phyloP scores from a whole-genome alignment of 2,113 vertebrate genomes.

The Odobenus rosmarus region DNA sequence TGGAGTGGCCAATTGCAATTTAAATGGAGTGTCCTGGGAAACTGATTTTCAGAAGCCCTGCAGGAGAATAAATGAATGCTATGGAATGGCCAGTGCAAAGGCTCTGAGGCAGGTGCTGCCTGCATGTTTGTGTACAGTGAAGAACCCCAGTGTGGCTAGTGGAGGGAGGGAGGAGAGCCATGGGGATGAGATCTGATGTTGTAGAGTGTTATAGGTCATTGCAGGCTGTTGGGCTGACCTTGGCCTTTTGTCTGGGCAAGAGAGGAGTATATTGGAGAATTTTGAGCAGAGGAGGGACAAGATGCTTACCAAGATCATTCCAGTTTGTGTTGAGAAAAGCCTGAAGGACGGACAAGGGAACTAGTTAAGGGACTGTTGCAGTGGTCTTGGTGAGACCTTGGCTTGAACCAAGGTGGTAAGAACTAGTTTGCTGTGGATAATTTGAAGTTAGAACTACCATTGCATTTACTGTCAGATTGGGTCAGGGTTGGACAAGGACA shows the following conservation, averaged over 20 bases:
- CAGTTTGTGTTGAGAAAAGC: slow-evolving; percentile 26
- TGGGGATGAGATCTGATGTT: neutral
- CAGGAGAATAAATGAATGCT: neutral
- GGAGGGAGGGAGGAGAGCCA: neutral
- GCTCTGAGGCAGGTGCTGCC: neutral
- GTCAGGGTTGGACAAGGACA: neutral
- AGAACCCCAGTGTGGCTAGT: neutral
- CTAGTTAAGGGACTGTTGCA: neutral
- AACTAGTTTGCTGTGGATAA: neutral
- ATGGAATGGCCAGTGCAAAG: neutral
- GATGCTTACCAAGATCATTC: neutral
- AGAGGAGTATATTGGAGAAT: neutral
- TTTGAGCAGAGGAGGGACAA: neutral
- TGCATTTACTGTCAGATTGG: neutral
- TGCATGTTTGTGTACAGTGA: neutral
- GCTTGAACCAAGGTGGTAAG: neutral
- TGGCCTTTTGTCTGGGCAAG: neutral
- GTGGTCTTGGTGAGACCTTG: neutral
- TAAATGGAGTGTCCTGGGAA: neutral
- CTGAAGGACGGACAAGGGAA: neutral
- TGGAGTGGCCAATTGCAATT: neutral
- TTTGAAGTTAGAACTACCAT: neutral
- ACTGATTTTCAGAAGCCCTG: neutral
- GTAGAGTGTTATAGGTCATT: neutral
- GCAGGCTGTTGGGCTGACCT: neutral